These are phyloP conservation scores for Leucoma salicis DNA, from an alignment of 2,888 invertebrate species.

Conservation along the genomic window DNA sequence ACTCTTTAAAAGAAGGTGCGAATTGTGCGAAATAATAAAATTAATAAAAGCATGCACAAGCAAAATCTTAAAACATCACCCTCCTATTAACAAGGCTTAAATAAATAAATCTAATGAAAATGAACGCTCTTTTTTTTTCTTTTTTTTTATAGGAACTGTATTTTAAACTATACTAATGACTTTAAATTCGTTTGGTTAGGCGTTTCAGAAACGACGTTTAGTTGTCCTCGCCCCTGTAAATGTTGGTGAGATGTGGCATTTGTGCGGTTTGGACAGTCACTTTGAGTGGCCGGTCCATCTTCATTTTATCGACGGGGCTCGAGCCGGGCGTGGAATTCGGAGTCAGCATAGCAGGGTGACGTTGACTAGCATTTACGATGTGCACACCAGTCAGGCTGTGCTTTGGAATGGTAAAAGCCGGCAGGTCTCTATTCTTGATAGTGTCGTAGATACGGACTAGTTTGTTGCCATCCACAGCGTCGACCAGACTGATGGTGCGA, in stretches of 20 bases:
- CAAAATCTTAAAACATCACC: conserved; percentile 34
- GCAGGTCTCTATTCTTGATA: conserved; percentile 61
- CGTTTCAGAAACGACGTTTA: conserved; percentile 25
- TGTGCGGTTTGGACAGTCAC: conserved; percentile 56
- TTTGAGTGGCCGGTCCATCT: conserved; percentile 56
- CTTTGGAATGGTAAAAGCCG: conserved; percentile 68
- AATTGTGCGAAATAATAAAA: conserved; percentile 34
- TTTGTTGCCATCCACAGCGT: conserved; percentile 58
- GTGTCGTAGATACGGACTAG: conserved; percentile 71
- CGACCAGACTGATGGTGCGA: conserved; percentile 45
- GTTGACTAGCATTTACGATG: conserved; percentile 46
- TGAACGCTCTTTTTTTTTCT: conserved; percentile 39
- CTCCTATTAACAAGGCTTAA: conserved; percentile 27
- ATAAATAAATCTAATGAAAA: conserved; percentile 28
- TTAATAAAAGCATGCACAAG: conserved; percentile 46
- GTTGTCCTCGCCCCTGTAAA: conserved; percentile 20
- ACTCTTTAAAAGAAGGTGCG: conserved; percentile 38
- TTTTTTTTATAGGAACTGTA: conserved; percentile 63
- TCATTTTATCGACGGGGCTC: conserved; percentile 53
- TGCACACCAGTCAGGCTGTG: conserved; percentile 57
- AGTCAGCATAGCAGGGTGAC: conserved; percentile 66
- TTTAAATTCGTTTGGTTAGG: conserved; percentile 57
- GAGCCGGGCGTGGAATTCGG: conserved; percentile 75
- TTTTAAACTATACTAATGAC: conserved; percentile 56
- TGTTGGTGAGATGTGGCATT: conserved; percentile 31